These are phyloP conservation scores for Nesoenas mayeri DNA, from an alignment of 2,113 vertebrate species.

Conservation along the genomic window DNA sequence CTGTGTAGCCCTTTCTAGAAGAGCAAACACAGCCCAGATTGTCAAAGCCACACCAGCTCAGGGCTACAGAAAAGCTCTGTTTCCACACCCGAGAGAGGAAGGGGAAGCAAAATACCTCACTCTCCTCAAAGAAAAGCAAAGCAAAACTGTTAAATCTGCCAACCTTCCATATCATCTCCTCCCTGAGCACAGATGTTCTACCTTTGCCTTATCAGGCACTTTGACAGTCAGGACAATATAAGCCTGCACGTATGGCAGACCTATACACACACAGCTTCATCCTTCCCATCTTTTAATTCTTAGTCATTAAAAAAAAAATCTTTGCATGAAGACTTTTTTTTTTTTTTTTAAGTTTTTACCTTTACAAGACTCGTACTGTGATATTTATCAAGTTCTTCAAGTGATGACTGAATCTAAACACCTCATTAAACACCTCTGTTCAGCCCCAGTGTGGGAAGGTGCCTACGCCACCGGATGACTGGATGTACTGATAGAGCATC, in stretches of 20 bases:
- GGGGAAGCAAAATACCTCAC: neutral
- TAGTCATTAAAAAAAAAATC: neutral
- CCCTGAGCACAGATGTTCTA: neutral
- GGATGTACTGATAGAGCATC: neutral
- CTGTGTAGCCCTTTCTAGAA: neutral
- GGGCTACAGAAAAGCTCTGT: neutral
- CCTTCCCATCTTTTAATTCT: neutral
- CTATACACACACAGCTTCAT: neutral
- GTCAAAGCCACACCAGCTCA: neutral
- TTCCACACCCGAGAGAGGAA: neutral
- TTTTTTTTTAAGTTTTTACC: neutral
- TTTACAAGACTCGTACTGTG: neutral
- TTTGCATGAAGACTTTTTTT: no score
- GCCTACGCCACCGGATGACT: neutral
- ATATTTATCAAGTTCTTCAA: neutral
- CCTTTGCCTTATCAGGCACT: neutral
- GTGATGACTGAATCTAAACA: neutral
- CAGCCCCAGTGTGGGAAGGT: neutral
- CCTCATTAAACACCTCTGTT: neutral
- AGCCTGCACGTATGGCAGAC: neutral
- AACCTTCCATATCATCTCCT: neutral
- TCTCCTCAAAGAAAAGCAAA: neutral
- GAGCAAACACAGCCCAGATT: neutral
- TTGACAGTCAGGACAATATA: neutral
- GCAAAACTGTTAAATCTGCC: neutral